Evolutionary conservation across 2,113 vertebrate genomes (phyloP), one percentile per base, ranked within the genome.

Genomic region (Reinhardtius hippoglossoides): DNA sequence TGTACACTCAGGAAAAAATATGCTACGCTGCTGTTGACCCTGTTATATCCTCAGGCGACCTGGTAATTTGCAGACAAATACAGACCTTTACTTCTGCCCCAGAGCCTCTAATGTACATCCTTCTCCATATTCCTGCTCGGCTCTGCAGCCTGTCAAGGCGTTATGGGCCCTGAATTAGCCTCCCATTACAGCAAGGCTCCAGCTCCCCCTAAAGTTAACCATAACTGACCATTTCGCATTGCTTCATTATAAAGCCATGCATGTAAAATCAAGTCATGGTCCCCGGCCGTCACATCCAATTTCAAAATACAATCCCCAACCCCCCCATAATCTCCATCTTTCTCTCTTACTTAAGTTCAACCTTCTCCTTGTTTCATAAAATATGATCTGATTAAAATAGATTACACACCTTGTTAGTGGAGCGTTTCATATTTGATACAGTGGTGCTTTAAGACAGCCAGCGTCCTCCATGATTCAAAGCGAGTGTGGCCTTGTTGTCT

Each of bases 351-450:
- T 87, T 78, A 83, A 85, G 73, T 86, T 84, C 89, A 90, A 61
- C 72, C 84, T 54, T 89, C 86, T 79, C 88, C 90, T 86, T 83
- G 86, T 91, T 91, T 90, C 84, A 90, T 91, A 87, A 91, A 93
- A 90, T 81, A 91, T 92, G 92, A 93, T 88, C 65, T 90, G 91
- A 92, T 92, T 92, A 92, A 90, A 92, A 87, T 78, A 87, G 89
- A 92, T 92, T 92, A 92, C 88, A 88, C 91, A 91, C 92, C 92
- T 92, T 91, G 92, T 93, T 93, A 92, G 88, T 74, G 2, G 86
- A 89, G 88, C 82, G 80, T 81, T 90, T 87, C 89, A 88, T 89
- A 92, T 93, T 87, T 90, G 84, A 89, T 89, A 56, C 55, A n/a
- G 84, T 16, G 69, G 69, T 6, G 85, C 81, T 72, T 77, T 59